A percentile compares a stretch with the other conserved stretches of the same genome.
These are phyloP conservation scores for Syrphus vitripennis DNA, from an alignment of 2,888 invertebrate genomes.

Conservation along the genomic window DNA sequence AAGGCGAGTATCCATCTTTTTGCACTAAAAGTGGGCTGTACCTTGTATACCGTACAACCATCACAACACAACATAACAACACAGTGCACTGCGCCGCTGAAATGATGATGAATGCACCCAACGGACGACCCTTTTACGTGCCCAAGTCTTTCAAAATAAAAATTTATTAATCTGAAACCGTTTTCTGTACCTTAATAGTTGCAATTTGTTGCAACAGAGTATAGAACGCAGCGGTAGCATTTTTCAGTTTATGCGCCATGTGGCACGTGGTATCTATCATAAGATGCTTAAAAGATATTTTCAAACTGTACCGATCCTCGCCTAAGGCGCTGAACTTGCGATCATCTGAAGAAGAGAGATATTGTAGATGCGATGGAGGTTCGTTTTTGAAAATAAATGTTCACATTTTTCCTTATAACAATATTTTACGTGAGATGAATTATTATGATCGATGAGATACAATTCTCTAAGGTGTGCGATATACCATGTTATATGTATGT, in stretches of 20 bases:
- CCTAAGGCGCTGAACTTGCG: constrained; percentile 21
- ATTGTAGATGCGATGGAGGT: not conserved
- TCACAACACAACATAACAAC: not conserved
- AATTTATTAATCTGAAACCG: constrained; percentile 62
- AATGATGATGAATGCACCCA: constrained; percentile 43
- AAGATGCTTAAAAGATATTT: constrained; percentile 27
- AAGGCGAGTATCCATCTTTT: not conserved
- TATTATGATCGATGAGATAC: constrained; percentile 39
- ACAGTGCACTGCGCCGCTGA: not conserved
- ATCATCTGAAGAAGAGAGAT: constrained; percentile 23
- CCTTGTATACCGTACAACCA: not conserved
- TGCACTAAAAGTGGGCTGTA: constrained; percentile 33
- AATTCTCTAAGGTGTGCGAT: not conserved
- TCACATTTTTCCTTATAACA: constrained; percentile 49
- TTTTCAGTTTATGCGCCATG: constrained; percentile 18
- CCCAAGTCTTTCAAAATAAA: constrained; percentile 33
- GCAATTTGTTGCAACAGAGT: constrained; percentile 62
- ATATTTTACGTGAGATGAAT: constrained; percentile 69
- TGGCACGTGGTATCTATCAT: constrained; percentile 56
- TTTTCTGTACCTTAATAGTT: constrained; percentile 62
- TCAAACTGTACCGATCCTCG: constrained; percentile 56
- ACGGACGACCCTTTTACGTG: constrained; percentile 67
- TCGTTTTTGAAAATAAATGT: constrained; percentile 1
- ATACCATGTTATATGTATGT: too few species aligned
- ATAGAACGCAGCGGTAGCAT: constrained; percentile 36